These are phyloP conservation scores for Pionites leucogaster DNA, from an alignment of 2,113 vertebrate genomes.

Conservation along the genomic window DNA sequence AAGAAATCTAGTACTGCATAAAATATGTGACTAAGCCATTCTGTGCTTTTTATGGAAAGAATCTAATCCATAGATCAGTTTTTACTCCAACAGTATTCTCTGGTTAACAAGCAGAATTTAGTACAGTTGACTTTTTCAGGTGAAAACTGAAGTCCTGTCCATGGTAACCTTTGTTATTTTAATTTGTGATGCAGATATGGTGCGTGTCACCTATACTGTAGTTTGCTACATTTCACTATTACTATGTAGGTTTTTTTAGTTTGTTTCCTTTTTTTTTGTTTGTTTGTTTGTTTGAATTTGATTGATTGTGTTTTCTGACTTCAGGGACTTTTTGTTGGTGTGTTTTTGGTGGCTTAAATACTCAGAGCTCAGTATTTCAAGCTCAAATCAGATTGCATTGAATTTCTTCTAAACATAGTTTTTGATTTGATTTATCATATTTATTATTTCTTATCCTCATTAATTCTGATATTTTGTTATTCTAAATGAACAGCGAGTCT, in stretches of 20 bases:
- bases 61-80: neutral
- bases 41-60: neutral
- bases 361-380: neutral
- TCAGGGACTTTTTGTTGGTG: neutral
- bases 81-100: neutral
- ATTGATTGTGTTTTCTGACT: neutral
- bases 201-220: neutral
- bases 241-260: neutral
- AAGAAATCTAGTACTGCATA: neutral
- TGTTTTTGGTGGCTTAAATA: neutral
- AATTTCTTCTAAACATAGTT: neutral
- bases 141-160: neutral
- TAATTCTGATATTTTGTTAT: neutral
- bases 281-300: neutral
- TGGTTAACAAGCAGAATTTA: neutral
- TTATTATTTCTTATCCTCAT: neutral
- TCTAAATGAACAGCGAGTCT: neutral
- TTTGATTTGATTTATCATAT: neutral
- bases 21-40: neutral
- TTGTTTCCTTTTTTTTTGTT: neutral
- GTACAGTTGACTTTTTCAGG: neutral
- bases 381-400: neutral
- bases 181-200: neutral
- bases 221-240: neutral
- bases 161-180: neutral